These are phyloP conservation scores for Dipodomys ordii DNA, from an alignment of 2,113 vertebrate species.

Conservation along the genomic window DNA sequence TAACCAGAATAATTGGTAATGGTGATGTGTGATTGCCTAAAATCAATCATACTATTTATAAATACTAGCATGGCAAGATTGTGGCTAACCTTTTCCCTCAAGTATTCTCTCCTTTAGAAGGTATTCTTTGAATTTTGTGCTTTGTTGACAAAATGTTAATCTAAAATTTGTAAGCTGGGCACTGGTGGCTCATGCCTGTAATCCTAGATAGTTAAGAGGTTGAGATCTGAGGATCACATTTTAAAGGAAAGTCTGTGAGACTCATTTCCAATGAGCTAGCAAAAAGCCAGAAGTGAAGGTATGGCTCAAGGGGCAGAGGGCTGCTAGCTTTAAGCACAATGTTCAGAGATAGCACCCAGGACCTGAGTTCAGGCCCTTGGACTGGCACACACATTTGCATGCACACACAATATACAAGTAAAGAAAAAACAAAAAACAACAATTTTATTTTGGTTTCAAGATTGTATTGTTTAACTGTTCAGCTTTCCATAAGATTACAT, in stretches of 20 bases:
- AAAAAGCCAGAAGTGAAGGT: too few species aligned
- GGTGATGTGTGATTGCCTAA: not conserved
- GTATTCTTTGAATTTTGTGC: not conserved
- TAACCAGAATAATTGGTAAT: not conserved
- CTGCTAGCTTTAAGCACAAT: too few species aligned
- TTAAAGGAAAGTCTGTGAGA: too few species aligned
- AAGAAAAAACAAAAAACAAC: slow-evolving; percentile 25
- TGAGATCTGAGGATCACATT: too few species aligned
- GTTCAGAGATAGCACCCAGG: too few species aligned
- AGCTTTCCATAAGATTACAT: slow-evolving; percentile 60
- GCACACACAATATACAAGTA: too few species aligned
- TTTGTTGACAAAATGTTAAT: slow-evolving; percentile 1
- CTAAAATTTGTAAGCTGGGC: slow-evolving; percentile 24
- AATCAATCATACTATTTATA: not conserved
- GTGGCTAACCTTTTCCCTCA: not conserved
- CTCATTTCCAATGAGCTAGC: too few species aligned
- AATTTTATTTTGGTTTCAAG: slow-evolving; percentile 57
- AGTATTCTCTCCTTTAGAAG: not conserved
- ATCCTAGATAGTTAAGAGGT: too few species aligned
- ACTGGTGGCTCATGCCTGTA: too few species aligned
- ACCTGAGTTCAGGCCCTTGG: too few species aligned
- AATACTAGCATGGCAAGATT: not conserved
- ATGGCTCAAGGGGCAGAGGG: too few species aligned
- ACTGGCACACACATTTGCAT: too few species aligned
- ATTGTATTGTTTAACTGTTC: slow-evolving; percentile 58